These are phyloP conservation scores for Anarsia innoxiella DNA, from an alignment of 2,888 invertebrate species.

Conservation along the genomic window DNA sequence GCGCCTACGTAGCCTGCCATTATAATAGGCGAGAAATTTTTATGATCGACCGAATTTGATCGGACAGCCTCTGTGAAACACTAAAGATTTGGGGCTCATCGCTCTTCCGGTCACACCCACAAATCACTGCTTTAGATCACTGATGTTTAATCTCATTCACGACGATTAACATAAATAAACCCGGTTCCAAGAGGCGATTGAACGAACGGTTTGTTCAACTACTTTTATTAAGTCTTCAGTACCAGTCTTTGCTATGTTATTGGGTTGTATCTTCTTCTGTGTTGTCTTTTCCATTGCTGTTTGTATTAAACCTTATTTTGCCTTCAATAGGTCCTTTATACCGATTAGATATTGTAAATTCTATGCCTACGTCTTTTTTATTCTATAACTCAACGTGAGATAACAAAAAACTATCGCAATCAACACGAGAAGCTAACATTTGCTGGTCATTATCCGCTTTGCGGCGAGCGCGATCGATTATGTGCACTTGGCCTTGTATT, in stretches of 20 bases:
- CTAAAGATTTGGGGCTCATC: constrained; percentile 33
- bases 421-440: neutral
- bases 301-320: no score
- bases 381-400: no score
- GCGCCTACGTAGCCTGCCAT: constrained; percentile 31
- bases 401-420: no score
- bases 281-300: no score
- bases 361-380: no score
- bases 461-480: constrained; percentile 37
- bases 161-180: constrained; percentile 46
- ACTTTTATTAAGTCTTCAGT: constrained; percentile 9
- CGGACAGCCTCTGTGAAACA: constrained; percentile 36
- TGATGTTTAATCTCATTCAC: constrained; percentile 37
- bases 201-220: constrained; percentile 29
- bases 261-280: no score
- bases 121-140: constrained; percentile 35
- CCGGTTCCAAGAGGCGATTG: constrained; percentile 37
- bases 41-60: constrained; percentile 39
- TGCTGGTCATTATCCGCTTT: constrained; percentile 20
- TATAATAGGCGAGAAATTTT: constrained; percentile 42
- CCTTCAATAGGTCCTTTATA: no score
- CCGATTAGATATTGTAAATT: no score
- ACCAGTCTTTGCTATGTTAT: no score
- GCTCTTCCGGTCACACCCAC: constrained; percentile 50
- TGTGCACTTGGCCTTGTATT: constrained; percentile 52